phyloP scores from a whole-genome alignment of 2,113 vertebrate species.

The Nettapus auritus region DNA sequence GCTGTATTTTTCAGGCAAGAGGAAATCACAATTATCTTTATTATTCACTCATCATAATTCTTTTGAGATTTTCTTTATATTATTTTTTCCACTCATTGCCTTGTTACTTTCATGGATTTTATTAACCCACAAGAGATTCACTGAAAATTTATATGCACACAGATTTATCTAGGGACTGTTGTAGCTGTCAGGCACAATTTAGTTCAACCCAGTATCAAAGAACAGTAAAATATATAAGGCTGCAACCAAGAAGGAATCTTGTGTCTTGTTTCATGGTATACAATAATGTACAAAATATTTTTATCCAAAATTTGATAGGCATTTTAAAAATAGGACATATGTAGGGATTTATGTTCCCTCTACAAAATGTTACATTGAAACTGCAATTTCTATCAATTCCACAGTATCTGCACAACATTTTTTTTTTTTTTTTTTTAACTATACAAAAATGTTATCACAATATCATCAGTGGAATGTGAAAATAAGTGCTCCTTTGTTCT shows the following conservation, averaged over 20 bases:
- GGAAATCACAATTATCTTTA: neutral
- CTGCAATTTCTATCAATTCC: slow-evolving; percentile 1
- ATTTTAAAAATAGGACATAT: neutral
- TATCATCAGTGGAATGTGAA: slow-evolving; percentile 24
- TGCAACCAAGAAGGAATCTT: neutral
- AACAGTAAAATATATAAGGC: neutral
- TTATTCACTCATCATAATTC: neutral
- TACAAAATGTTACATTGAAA: slow-evolving; percentile 23
- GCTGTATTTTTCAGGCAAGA: neutral
- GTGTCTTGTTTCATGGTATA: slow-evolving; percentile 2
- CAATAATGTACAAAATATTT: neutral
- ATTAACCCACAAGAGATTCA: neutral
- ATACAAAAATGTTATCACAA: slow-evolving; percentile 48
- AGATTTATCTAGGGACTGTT: neutral
- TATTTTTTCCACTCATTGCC: neutral
- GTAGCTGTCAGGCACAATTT: neutral
- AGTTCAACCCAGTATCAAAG: neutral
- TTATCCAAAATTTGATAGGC: neutral
- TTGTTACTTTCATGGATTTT: neutral
- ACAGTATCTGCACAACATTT: slow-evolving; percentile 8
- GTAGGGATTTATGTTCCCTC: neutral
- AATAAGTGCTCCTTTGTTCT: slow-evolving; percentile 63
- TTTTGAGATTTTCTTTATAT: neutral
- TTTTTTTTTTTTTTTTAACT: slow-evolving; percentile 38
- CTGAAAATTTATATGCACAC: neutral